phyloP scores from a whole-genome alignment of 2,888 invertebrate species.

The Ectemnius lituratus region DNA sequence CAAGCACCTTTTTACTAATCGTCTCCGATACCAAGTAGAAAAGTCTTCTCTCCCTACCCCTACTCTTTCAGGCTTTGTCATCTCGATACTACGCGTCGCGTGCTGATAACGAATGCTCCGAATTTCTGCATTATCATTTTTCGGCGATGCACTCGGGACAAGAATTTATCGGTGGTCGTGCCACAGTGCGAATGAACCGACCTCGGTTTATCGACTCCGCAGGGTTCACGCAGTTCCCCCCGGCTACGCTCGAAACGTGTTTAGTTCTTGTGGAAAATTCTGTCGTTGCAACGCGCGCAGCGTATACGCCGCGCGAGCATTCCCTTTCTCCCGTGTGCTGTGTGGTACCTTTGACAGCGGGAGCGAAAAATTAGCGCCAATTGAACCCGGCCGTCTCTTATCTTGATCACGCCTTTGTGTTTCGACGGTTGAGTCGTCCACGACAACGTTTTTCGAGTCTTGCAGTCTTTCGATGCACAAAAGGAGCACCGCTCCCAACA shows the following conservation, averaged over 20 bases:
- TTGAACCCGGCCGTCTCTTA: too few species aligned
- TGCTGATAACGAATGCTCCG: neutral
- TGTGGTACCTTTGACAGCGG: too few species aligned
- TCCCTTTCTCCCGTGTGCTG: too few species aligned
- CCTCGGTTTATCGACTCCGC: conserved; percentile 5
- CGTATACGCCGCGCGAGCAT: neutral
- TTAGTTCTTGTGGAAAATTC: neutral
- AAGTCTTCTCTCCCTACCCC: neutral
- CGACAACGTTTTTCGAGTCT: too few species aligned
- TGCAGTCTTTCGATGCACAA: too few species aligned
- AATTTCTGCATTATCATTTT: conserved; percentile 6
- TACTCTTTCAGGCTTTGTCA: neutral
- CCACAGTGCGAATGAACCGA: neutral
- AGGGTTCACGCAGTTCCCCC: neutral
- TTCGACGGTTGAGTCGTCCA: too few species aligned
- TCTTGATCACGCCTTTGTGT: too few species aligned
- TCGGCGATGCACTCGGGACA: neutral
- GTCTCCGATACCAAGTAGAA: neutral
- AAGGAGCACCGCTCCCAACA: too few species aligned
- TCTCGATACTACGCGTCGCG: neutral
- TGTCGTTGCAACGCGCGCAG: neutral
- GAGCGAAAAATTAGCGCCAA: too few species aligned
- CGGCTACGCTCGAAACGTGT: neutral
- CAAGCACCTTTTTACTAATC: too few species aligned
- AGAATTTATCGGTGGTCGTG: conserved; percentile 2